Base-by-base conservation (phyloP, 2,888 invertebrate genomes). In the Troides oblongomaculatus region DNA sequence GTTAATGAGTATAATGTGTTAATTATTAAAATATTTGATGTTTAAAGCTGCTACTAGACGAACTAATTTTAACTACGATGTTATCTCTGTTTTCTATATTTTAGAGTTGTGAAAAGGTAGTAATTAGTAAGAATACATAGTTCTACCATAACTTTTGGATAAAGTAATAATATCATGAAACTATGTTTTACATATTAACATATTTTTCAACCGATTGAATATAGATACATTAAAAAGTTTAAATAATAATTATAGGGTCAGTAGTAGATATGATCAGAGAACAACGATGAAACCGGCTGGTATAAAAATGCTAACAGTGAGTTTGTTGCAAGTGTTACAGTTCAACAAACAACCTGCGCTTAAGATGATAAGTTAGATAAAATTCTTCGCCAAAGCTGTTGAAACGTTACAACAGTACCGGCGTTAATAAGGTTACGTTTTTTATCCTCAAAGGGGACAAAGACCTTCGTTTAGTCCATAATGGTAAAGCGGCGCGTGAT, bases 361-460 rank as follows among this genome's bases (percentile, higher is more conserved):
- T 56, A 57, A 69, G 65, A 69, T 69, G 23, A 46, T 25, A 23
- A 1, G 61, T 25, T 25, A 57, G 64, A 69, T 69, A 46, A 69
- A 69, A 69, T 64, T 64, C 64, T 62, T 62, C 57, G 58, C 61
- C 39, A 57, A 69, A 69, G 21, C 46, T 46, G 56, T 69, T 61
- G 57, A 39, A 43, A 39, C 25, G 66, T 50, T 36, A 56, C 60
- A 18, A 46, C 62, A 17, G 57, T 65, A 46, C 30, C 56, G 64
- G 69, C 64, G 69, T 57, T 64, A 64, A 69, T 69, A 69, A 69
- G 57, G 64, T 69, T 69, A 63, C 46, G 43, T 61, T 68, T 63
- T 69, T 59, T 66, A 69, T 64, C 69, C 69, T 69, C 64, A 53
- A 56, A 64, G 64, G 30, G 61, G 64, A 69, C 69, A 64, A 69